These are phyloP conservation scores for Lycaon pictus DNA, from an alignment of 2,113 vertebrate genomes.

Conservation along the genomic window DNA sequence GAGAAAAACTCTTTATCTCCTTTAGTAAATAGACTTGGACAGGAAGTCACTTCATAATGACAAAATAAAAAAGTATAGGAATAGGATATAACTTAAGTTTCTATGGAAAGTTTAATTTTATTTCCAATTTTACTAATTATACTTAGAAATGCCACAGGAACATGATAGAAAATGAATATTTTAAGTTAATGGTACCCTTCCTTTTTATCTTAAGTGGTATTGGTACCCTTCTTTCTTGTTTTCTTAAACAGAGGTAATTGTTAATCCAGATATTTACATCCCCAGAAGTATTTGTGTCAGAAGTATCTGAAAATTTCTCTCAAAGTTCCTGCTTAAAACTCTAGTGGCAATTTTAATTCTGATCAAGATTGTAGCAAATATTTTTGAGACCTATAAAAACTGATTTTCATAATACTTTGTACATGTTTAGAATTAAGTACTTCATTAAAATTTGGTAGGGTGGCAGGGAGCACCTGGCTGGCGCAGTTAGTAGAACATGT, in stretches of 20 bases:
- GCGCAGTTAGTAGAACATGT: neutral
- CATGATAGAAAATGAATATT: neutral
- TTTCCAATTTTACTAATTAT: constrained; percentile 39
- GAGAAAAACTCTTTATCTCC: neutral
- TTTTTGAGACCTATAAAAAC: neutral
- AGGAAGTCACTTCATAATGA: neutral
- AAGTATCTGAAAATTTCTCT: neutral
- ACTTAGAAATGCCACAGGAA: neutral
- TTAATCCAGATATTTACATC: neutral
- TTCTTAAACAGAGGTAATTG: neutral
- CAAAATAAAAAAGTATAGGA: constrained; percentile 27
- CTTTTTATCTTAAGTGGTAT: neutral
- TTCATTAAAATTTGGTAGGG: neutral
- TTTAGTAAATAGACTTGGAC: constrained; percentile 32
- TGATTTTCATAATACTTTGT: neutral
- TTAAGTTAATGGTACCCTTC: neutral
- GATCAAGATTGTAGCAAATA: neutral
- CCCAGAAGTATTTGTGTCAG: neutral
- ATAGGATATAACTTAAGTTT: constrained; percentile 17
- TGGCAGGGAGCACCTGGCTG: neutral
- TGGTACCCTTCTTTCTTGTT: neutral
- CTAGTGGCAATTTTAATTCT: neutral
- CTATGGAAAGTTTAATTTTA: constrained; percentile 7
- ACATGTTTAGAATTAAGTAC: neutral
- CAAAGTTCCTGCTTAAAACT: constrained; percentile 25